A percentile compares a stretch with the other conserved stretches of the same genome.
phyloP scores from a whole-genome alignment of 1,140 invertebrate species.

The Magallana angulata region DNA sequence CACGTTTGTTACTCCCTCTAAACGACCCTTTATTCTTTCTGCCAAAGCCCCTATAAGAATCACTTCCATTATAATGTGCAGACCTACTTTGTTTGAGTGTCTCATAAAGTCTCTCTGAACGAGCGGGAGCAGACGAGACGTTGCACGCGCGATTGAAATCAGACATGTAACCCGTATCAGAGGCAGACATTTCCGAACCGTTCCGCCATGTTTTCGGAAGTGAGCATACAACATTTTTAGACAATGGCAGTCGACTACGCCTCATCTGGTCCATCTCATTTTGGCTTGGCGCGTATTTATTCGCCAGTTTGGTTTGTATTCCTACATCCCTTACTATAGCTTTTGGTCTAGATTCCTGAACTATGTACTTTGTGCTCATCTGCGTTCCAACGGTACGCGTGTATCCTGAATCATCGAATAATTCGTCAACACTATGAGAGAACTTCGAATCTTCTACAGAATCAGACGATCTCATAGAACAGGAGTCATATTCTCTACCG shows the following conservation, averaged over 20 bases:
- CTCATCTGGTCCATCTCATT: not conserved
- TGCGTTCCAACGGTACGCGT: not conserved
- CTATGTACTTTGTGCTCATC: slow-evolving; percentile 5
- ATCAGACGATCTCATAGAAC: not conserved
- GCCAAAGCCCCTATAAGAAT: not conserved
- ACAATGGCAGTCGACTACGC: not conserved
- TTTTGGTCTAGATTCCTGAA: slow-evolving; percentile 3
- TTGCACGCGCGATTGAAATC: not conserved
- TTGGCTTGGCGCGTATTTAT: not conserved
- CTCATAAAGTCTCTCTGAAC: no score
- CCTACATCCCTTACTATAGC: not conserved
- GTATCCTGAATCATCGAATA: not conserved
- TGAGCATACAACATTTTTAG: slow-evolving; percentile 1
- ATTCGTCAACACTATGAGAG: not conserved
- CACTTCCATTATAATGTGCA: not conserved
- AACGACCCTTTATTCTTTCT: not conserved
- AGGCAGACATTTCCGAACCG: not conserved
- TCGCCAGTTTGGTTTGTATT: slow-evolving; percentile 23
- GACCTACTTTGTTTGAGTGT: no score
- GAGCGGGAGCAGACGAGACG: no score
- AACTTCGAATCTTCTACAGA: not conserved
- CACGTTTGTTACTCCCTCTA: no score
- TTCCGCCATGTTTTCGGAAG: not conserved
- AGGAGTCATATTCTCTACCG: not conserved
- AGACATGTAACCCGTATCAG: not conserved